These are phyloP conservation scores for Helostoma temminkii DNA, from an alignment of 2,797 vertebrate genomes.

Conservation along the genomic window DNA sequence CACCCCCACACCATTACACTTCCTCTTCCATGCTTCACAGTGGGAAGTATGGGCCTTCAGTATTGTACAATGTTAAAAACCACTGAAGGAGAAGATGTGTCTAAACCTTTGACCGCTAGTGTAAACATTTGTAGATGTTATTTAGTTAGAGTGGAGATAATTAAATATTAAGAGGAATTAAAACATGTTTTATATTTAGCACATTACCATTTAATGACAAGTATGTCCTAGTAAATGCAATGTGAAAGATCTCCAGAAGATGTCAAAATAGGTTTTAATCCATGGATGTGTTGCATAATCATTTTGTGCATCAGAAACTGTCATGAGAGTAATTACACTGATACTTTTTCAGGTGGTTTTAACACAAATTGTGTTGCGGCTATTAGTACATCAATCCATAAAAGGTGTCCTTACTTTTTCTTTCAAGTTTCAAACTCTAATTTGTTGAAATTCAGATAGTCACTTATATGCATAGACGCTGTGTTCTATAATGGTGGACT, in stretches of 20 bases:
- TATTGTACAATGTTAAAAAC: too few relatives aligned
- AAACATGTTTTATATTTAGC: neutral
- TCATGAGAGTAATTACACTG: too few relatives aligned
- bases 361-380: neutral
- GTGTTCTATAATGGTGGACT: conserved; percentile 17
- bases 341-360: neutral
- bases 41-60: too few relatives aligned
- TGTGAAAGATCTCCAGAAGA: neutral
- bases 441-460: conserved; percentile 2
- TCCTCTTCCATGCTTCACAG: too few relatives aligned
- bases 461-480: neutral
- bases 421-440: neutral
- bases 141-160: neutral
- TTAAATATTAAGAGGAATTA: neutral
- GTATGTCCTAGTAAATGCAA: neutral
- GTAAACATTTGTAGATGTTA: too few relatives aligned
- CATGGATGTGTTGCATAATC: too few relatives aligned
- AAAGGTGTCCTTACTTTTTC: neutral
- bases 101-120: too few relatives aligned
- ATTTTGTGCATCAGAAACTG: too few relatives aligned
- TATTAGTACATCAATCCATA: neutral
- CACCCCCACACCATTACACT: too few relatives aligned
- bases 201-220: neutral
- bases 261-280: too few relatives aligned
- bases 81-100: too few relatives aligned